phyloP scores from a whole-genome alignment of 2,113 vertebrate genomes.

The Thinocorus orbignyianus region DNA sequence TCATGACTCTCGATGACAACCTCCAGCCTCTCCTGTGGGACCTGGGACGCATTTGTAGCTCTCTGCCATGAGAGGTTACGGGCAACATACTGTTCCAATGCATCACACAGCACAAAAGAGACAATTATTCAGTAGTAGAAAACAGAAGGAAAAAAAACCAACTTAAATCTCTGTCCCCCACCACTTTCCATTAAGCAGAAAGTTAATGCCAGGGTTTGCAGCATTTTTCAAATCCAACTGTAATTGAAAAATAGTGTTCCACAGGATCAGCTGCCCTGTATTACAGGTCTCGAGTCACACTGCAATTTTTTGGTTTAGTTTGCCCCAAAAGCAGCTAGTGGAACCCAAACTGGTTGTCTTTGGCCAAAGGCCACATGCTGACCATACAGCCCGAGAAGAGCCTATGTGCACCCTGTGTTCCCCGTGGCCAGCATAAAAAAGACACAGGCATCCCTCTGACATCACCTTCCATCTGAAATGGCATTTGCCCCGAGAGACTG shows the following conservation, averaged over 20 bases:
- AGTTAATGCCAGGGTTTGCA: slow-evolving; percentile 17
- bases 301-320: neutral
- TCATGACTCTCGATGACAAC: neutral
- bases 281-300: neutral
- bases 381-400: neutral
- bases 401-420: neutral
- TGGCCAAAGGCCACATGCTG: neutral
- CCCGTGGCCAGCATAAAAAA: neutral
- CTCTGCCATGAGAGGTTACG: neutral
- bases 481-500: neutral
- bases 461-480: slow-evolving; percentile 8
- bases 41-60: neutral
- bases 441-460: neutral
- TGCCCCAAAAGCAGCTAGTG: neutral
- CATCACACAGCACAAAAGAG: neutral
- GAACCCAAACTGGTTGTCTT: slow-evolving; percentile 2
- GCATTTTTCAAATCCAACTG: neutral
- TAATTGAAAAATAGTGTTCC: slow-evolving; percentile 1
- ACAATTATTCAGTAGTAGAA: neutral
- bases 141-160: neutral
- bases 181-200: slow-evolving; percentile 11
- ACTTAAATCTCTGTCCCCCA: neutral
- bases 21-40: neutral
- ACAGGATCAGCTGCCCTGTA: neutral
- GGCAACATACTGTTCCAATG: slow-evolving; percentile 5